phyloP scores from a whole-genome alignment of 2,797 vertebrate species.

The Sarcoramphus papa region DNA sequence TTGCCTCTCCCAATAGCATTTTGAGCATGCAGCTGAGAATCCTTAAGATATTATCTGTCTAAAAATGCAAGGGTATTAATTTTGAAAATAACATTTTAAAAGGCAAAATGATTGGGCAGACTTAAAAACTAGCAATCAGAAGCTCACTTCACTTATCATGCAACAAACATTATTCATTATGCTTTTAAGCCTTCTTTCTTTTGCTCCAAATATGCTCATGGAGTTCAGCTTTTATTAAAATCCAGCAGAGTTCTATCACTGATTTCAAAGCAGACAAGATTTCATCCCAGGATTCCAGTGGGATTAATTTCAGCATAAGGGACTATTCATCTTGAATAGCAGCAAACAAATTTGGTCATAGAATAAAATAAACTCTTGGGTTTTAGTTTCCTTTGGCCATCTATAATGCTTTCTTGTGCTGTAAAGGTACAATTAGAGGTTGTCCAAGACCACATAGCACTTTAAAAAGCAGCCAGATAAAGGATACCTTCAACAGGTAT shows the following conservation, averaged over 20 bases:
- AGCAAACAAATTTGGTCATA: not conserved
- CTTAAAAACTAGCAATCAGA: not conserved
- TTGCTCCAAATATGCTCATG: not conserved
- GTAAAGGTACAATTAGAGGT: not conserved
- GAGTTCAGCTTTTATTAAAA: not conserved
- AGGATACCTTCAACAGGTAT: not conserved
- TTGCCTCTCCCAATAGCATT: not conserved
- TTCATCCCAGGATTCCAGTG: not conserved
- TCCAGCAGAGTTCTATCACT: not conserved
- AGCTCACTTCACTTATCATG: not conserved
- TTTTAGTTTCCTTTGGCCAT: not conserved
- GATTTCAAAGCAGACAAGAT: not conserved
- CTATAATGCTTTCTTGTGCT: not conserved
- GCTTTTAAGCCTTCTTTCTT: not conserved
- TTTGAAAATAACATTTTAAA: not conserved
- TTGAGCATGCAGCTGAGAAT: not conserved
- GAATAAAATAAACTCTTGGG: not conserved
- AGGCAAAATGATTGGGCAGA: not conserved
- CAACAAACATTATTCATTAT: not conserved
- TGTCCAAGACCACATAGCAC: not conserved
- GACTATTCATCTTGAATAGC: not conserved
- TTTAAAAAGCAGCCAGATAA: constrained; percentile 18
- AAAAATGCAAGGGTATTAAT: not conserved
- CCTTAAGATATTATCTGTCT: not conserved
- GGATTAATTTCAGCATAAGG: not conserved